Conservation (phyloP, 2,113 vertebrate species). For the Anarhynchus alexandrinus region DNA sequence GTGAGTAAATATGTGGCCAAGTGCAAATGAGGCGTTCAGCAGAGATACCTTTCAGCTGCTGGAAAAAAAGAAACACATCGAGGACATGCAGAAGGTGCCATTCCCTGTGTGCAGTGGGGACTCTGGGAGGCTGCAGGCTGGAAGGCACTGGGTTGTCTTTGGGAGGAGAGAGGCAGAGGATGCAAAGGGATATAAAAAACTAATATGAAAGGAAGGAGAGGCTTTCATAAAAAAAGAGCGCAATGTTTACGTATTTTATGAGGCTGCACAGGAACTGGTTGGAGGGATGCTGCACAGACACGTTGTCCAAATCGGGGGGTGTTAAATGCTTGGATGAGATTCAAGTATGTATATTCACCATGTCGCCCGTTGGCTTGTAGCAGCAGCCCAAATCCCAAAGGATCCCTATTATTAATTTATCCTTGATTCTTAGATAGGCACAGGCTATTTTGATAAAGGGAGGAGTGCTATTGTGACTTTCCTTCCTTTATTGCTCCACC, state of each 20-base stretch:
- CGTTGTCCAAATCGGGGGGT: not conserved
- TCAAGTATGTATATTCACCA: not conserved
- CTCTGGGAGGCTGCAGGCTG: not conserved
- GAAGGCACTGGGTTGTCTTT: not conserved
- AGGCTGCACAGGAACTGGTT: not conserved
- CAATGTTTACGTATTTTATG: not conserved
- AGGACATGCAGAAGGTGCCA: not conserved
- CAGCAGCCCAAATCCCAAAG: not conserved
- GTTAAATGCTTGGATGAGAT: conserved; percentile 37
- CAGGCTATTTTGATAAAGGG: conserved; percentile 70
- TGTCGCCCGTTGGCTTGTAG: not conserved
- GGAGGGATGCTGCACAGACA: not conserved
- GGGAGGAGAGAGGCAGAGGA: not conserved
- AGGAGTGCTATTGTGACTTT: conserved; percentile 59
- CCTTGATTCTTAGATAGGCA: conserved; percentile 42
- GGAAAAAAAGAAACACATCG: not conserved
- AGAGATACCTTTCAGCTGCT: not conserved
- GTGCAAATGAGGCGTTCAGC: not conserved
- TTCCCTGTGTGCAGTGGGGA: not conserved
- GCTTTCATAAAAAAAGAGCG: not conserved
- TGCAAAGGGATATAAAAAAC: not conserved
- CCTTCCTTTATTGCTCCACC: conserved; percentile 51
- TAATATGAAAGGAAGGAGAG: not conserved
- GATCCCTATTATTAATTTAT: conserved; percentile 43
- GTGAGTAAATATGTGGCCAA: not conserved